Base-by-base conservation (phyloP, 2,888 invertebrate genomes). In the Drosophila pseudotakahashii region DNA sequence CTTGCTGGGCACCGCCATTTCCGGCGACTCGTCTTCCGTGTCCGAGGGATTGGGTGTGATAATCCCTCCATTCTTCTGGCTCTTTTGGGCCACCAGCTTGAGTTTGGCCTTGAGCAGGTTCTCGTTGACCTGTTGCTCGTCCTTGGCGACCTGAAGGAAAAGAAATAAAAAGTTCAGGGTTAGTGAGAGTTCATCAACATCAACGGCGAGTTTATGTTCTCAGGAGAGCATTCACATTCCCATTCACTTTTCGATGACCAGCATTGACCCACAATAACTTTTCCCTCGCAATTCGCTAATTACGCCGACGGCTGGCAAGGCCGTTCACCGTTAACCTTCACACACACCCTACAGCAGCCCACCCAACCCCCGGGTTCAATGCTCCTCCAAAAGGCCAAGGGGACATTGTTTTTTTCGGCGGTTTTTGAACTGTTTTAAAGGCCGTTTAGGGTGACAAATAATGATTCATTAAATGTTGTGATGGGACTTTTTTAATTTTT, bases 31-130 rank as follows among this genome's bases (percentile, higher is more conserved):
- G 78, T 95, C 93, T 92, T 97, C 97, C 0, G 96, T 96, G 91
- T 97, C 97, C 0, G 97, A 97, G 19, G 96, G 96, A 91, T 97
- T 96, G 0, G 97, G 97, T 3, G 97, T 97, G 61, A 96, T 94
- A 78, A 91, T 82, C 63, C 88, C 89, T 26, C 68, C 86, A 55
- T 74, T 82, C 50, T 81, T 81, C 14, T 86, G 83, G 44, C 76
- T 79, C 54, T 86, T 77, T 19, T 82, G 80, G 52, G 77, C 78
- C 45, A 87, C 85, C 55, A 90, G 58, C 53, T 90, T 87, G 2
- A 90, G 75, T 58, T 90, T 89, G 42, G 87, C 89, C 77, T 90
- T 90, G 1, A 90, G 76, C 50, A 90, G 76, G 51, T 89, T 86
- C 61, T 89, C 89, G 51, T 80, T 86, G 39, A 89, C 77, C 70